Conservation (phyloP, 2,888 invertebrate species). For the Nomada fucata region DNA sequence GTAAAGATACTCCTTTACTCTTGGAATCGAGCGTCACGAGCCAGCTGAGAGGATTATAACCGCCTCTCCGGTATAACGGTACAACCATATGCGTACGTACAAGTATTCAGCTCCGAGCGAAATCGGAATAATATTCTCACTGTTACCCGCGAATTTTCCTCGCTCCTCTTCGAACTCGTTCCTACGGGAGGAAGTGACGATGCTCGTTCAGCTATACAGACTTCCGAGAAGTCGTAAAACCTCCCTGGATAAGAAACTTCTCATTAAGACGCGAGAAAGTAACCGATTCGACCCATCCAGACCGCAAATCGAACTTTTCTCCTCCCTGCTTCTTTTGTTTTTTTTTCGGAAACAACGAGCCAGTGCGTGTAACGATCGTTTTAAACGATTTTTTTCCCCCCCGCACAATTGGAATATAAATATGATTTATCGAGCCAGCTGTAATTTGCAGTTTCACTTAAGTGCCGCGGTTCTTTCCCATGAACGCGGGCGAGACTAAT, state of each 20-base stretch:
- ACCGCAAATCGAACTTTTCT: neutral
- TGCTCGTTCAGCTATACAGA: slow-evolving; percentile 41
- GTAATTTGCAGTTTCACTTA: no score
- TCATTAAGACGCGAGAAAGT: slow-evolving; percentile 74
- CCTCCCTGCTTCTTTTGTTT: no score
- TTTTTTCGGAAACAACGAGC: no score
- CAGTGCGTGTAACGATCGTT: no score
- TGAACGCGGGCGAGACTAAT: no score
- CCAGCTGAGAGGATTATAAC: slow-evolving; percentile 70
- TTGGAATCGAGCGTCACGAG: slow-evolving; percentile 59
- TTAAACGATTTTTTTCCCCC: no score
- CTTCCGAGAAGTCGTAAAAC: slow-evolving; percentile 71
- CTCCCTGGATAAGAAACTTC: slow-evolving; percentile 58
- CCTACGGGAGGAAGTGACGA: slow-evolving; percentile 55
- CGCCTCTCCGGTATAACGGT: slow-evolving; percentile 68
- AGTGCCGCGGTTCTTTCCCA: no score
- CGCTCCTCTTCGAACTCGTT: slow-evolving; percentile 16
- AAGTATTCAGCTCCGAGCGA: slow-evolving; percentile 58
- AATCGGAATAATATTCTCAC: slow-evolving; percentile 63
- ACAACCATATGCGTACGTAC: slow-evolving; percentile 62
- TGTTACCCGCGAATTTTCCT: slow-evolving; percentile 32
- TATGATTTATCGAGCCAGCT: no score
- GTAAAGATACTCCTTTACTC: slow-evolving; percentile 49
- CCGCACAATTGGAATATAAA: no score
- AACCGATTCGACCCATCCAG: slow-evolving; percentile 57